phyloP scores from a whole-genome alignment of 2,113 vertebrate species.

The Ciconia boyciana region DNA sequence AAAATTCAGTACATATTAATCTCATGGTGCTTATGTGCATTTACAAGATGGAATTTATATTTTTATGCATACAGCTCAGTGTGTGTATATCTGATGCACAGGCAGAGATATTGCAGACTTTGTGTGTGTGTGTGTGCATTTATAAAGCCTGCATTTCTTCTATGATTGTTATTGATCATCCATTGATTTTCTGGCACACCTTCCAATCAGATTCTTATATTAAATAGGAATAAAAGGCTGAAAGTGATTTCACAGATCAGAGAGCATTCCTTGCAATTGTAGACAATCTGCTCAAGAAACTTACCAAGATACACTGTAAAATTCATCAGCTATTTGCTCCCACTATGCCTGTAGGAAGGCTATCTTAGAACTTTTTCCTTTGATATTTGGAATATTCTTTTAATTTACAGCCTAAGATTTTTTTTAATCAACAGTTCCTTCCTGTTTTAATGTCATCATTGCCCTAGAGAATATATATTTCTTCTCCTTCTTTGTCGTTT shows the following conservation, averaged over 20 bases:
- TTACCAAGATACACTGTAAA: background rate
- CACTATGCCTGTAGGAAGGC: background rate
- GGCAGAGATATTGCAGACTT: background rate
- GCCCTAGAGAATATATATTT: background rate
- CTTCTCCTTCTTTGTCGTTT: background rate
- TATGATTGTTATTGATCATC: background rate
- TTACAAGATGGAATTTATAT: background rate
- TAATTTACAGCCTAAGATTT: background rate
- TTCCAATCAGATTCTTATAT: background rate
- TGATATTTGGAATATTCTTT: background rate
- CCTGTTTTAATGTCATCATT: background rate
- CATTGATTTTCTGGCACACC: fast-evolving
- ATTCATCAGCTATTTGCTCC: background rate
- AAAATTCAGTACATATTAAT: background rate
- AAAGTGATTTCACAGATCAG: background rate
- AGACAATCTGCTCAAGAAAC: background rate
- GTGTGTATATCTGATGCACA: background rate
- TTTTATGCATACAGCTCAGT: background rate
- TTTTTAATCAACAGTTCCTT: background rate
- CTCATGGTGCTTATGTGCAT: background rate
- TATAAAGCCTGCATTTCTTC: background rate
- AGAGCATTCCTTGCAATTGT: background rate
- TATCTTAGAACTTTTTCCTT: background rate
- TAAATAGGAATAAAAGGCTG: background rate
- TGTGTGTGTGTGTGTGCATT: background rate